Evolutionary conservation across 2,113 vertebrate genomes (phyloP).

Genomic region (Telmatochromis bifrenatus): DNA sequence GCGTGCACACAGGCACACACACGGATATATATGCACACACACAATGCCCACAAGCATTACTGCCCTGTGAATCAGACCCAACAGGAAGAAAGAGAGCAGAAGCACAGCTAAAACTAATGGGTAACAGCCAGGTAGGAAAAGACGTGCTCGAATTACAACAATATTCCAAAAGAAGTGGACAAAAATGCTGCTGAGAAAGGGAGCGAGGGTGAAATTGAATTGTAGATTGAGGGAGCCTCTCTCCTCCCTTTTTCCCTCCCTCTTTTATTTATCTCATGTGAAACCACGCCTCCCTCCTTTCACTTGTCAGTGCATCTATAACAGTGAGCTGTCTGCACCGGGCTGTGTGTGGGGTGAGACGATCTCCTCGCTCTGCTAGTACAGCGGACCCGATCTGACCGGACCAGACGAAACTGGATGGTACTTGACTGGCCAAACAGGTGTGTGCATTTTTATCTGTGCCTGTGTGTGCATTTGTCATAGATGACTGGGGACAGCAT

Average conservation of each 20-base stretch:
- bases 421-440: slow-evolving; percentile 42
- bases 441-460: slow-evolving; percentile 40
- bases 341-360: slow-evolving; percentile 57
- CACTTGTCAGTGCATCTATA: slow-evolving; percentile 73
- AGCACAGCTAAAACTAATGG: neutral
- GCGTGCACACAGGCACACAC: neutral
- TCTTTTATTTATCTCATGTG: slow-evolving; percentile 68
- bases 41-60: neutral
- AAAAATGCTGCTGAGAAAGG: slow-evolving; percentile 1
- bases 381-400: slow-evolving; percentile 26
- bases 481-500: slow-evolving; percentile 12
- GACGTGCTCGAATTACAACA: neutral
- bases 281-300: slow-evolving; percentile 72
- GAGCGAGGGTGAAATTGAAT: slow-evolving; percentile 62
- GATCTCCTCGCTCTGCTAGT: slow-evolving; percentile 40
- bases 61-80: slow-evolving; percentile 36
- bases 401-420: slow-evolving; percentile 36
- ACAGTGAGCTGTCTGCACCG: slow-evolving; percentile 67
- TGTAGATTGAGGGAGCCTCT: slow-evolving; percentile 69
- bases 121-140: neutral
- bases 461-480: neutral
- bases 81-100: neutral
- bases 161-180: neutral
- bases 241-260: slow-evolving; percentile 63
- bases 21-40: neutral